These are phyloP conservation scores for Zophobas atratus DNA, from an alignment of 1,140 invertebrate genomes.

Conservation along the genomic window DNA sequence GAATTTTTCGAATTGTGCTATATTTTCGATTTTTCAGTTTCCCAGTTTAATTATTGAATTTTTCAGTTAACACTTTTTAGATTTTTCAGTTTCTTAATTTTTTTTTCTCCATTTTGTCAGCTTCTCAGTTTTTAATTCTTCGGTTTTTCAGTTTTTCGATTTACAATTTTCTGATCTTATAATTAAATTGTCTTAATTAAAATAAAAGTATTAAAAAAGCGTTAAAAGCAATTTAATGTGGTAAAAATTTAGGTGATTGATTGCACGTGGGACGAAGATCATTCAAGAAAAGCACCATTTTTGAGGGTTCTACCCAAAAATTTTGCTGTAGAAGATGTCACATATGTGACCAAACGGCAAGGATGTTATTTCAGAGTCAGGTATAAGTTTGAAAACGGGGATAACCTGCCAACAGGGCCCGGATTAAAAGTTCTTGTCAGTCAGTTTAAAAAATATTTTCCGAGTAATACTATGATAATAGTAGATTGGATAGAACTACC, in stretches of 20 bases:
- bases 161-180: no score
- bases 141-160: no score
- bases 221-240: no score
- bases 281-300: conserved; percentile 25
- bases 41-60: no score
- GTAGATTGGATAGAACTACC: conserved; percentile 10
- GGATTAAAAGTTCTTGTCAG: conserved; percentile 8
- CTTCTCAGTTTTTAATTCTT: no score
- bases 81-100: no score
- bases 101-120: no score
- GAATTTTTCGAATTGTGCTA: no score
- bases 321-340: conserved; percentile 34
- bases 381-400: conserved; percentile 22
- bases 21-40: no score
- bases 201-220: no score
- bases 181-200: no score
- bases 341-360: conserved; percentile 4
- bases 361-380: conserved; percentile 26
- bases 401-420: conserved; percentile 13
- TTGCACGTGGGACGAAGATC: conserved; percentile 22
- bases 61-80: no score
- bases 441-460: conserved; percentile 22
- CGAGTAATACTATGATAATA: conserved; percentile 16
- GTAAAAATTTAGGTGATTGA: neutral
- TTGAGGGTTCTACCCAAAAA: neutral